These are phyloP conservation scores for Mesocentrotus franciscanus DNA, from an alignment of 53 echinoderm and acorn worm species.

Conservation along the genomic window DNA sequence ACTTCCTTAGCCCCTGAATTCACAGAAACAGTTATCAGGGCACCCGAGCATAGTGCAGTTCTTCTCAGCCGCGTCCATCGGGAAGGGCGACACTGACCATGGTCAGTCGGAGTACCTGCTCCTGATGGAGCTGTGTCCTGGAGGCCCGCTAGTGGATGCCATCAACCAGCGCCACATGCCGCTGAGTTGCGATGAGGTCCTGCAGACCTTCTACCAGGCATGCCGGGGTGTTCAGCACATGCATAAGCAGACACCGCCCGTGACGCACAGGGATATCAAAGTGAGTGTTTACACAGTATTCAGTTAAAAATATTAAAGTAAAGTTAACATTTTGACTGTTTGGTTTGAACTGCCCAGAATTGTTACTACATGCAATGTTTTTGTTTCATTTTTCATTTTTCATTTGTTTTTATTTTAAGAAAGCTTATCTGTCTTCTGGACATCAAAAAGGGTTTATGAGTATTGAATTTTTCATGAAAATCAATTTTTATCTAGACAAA, in stretches of 20 bases:
- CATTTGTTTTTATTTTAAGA: too few species aligned
- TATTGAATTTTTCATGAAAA: too few species aligned
- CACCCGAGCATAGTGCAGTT: conserved; percentile 97
- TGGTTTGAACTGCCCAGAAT: not conserved
- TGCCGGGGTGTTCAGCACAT: conserved; percentile 89
- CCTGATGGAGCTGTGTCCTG: conserved; percentile 93
- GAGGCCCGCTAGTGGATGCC: conserved; percentile 85
- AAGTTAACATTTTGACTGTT: not conserved
- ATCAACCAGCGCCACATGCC: conserved; percentile 70
- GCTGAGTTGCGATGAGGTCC: conserved; percentile 90
- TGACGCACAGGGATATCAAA: conserved; percentile 96
- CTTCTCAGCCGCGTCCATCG: conserved; percentile 89
- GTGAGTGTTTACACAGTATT: conserved; percentile 41
- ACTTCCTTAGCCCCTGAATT: not conserved
- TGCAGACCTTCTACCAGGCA: conserved; percentile 91
- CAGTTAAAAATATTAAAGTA: not conserved
- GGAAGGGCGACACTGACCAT: conserved; percentile 90
- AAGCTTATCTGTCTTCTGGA: too few species aligned
- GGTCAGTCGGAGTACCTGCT: conserved; percentile 94
- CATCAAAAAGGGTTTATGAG: too few species aligned
- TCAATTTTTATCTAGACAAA: too few species aligned
- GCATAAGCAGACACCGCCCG: conserved; percentile 94
- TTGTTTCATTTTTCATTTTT: too few species aligned
- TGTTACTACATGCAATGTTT: not conserved
- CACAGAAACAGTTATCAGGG: conserved; percentile 95